Evolutionary conservation across 2,797 vertebrate genomes (phyloP).

Genomic region (Selene dorsalis): DNA sequence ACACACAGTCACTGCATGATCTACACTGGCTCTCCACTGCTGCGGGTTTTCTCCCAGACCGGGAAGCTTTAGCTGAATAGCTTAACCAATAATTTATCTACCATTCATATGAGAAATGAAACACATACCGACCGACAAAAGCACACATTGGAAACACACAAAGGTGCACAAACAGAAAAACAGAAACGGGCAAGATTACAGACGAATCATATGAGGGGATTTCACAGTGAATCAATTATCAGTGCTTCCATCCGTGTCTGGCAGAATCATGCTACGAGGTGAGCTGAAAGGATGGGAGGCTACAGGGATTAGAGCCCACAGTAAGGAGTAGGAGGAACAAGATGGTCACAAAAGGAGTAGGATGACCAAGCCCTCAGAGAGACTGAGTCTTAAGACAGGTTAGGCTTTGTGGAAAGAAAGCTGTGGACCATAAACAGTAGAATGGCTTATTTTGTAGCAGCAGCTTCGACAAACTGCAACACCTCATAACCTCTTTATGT

Average conservation of each 20-base stretch:
- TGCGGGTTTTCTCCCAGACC: conserved; percentile 48
- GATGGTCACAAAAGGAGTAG: conserved; percentile 27
- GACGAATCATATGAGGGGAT: conserved; percentile 54
- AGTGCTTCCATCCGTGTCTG: conserved; percentile 47
- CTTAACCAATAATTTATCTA: conserved; percentile 56
- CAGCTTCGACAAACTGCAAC: not conserved
- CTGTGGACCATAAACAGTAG: conserved; percentile 24
- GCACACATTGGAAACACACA: conserved; percentile 24
- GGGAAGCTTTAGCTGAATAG: conserved; percentile 46
- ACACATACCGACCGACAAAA: conserved; percentile 40
- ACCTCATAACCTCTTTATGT: conserved; percentile 19
- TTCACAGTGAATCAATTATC: conserved; percentile 73
- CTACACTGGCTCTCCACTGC: conserved; percentile 32
- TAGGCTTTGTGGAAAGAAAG: conserved; percentile 23
- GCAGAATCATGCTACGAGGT: conserved; percentile 39
- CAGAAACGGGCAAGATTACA: conserved; percentile 43
- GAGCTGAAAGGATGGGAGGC: conserved; percentile 51
- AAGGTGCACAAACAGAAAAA: conserved; percentile 26
- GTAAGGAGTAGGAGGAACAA: conserved; percentile 27
- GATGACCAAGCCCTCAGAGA: conserved; percentile 40
- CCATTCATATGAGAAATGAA: conserved; percentile 50
- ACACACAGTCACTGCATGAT: conserved; percentile 36
- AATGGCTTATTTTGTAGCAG: conserved; percentile 22
- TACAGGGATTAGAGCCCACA: conserved; percentile 49
- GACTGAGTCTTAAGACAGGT: conserved; percentile 23